These are phyloP conservation scores for Notothenia coriiceps DNA, from an alignment of 2,113 vertebrate genomes.

Conservation along the genomic window DNA sequence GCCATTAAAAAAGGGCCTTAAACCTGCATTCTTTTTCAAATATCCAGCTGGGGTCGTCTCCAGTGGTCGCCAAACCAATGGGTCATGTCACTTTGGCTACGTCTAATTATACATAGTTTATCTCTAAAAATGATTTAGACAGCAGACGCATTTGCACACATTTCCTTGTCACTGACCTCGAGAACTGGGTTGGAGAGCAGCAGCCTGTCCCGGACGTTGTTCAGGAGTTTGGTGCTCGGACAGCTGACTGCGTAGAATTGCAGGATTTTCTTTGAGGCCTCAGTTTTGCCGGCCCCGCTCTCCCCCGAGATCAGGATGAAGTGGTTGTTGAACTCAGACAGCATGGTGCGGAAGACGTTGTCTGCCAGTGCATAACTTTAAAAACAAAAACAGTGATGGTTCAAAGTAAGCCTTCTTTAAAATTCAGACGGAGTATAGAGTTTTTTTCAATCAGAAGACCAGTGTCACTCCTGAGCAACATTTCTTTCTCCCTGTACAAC, in stretches of 20 bases:
- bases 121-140: neutral
- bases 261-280: conserved; percentile 97
- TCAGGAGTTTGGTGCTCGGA: conserved; percentile 90
- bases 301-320: conserved; percentile 99
- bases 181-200: conserved; percentile 96
- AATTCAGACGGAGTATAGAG: neutral
- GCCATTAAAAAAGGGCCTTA: no score
- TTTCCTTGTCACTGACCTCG: conserved; percentile 84
- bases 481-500: neutral
- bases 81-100: no score
- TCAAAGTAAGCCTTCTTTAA: neutral
- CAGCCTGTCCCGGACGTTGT: conserved; percentile 90
- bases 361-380: conserved; percentile 94
- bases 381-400: conserved; percentile 13
- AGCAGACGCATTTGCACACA: neutral
- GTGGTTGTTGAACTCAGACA: conserved; percentile 92
- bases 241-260: conserved; percentile 96
- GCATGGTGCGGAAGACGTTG: conserved; percentile 96
- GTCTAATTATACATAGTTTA: no score
- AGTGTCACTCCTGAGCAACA: no score
- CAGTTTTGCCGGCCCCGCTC: conserved; percentile 95
- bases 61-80: no score
- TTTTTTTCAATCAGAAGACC: neutral
- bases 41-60: no score
- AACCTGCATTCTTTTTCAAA: no score